Evolutionary conservation across 2,797 vertebrate genomes (phyloP), one percentile per base, ranked within the genome.

Genomic region (Anas bernieri): DNA sequence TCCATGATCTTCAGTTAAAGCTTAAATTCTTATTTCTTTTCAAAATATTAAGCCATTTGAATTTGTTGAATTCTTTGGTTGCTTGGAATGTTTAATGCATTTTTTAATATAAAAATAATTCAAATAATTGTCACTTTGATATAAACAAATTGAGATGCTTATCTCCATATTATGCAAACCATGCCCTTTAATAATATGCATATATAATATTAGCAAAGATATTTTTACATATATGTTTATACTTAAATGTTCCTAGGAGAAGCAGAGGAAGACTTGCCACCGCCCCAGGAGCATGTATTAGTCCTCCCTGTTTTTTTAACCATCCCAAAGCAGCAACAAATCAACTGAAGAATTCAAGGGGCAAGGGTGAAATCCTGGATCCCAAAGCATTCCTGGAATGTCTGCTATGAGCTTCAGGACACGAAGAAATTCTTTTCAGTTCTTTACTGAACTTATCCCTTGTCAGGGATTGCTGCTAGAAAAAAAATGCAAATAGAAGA

Each of bases 351-450:
- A 83, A 86, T 79, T 88, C 63, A 59, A 81, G n/a, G 43, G 15
- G 39, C 50, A 82, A 77, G 22, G 56, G 72, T 39, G 16, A 88
- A 94, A 83, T 33, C 58, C 69, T 48, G 85, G 21, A 75, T 66
- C 69, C 58, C 33, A 22, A 59, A 20, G 76, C 82, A 93, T 82
- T 81, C 64, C n/a, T 72, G 92, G 91, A 96, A 96, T 89, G 89
- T 30, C 66, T 78, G 58, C 76, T 93, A 83, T 46, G 79, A 89
- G 31, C 61, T 87, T 54, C 39, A 50, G 75, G 52, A 78, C 41
- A 31, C 33, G 85, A 17, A 58, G 31, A 67, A 91, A 78, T 23
- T 81, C 83, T 70, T 83, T 59, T 3, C 41, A 9, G 1, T 4
- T 56, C 52, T 62, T 33, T 64, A 1, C 69, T 76, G 11, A 89